Conservation (phyloP, 2,888 invertebrate genomes). For the Brachypalpus laphriformis region DNA sequence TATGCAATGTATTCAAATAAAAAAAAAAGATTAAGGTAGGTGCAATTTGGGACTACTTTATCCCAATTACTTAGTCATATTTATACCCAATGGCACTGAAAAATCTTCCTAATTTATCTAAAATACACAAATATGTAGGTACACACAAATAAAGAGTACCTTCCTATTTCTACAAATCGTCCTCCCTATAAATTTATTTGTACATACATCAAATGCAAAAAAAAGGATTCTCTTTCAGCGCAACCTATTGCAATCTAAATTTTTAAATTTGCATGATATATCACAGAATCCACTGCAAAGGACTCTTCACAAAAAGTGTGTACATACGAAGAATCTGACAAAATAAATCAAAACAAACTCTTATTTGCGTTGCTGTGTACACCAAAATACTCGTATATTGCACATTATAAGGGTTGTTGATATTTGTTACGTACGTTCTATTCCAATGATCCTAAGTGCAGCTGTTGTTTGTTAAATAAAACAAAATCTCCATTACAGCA, state of each 20-base stretch:
- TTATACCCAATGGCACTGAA: not conserved
- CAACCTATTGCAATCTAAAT: not conserved
- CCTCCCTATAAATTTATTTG: too few relatives aligned
- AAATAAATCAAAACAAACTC: conserved; percentile 46
- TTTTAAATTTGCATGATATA: not conserved
- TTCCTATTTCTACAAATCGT: not conserved
- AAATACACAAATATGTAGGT: not conserved
- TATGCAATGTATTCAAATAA: too few relatives aligned
- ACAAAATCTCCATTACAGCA: conserved; percentile 41
- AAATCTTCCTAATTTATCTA: not conserved
- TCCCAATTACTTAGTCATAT: not conserved
- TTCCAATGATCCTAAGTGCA: conserved; percentile 66
- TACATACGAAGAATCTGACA: not conserved
- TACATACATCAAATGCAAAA: not conserved
- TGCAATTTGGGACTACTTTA: too few relatives aligned
- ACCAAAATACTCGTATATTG: conserved; percentile 46
- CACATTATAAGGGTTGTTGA: conserved; percentile 44
- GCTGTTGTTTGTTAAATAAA: conserved; percentile 63
- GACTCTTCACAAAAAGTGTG: not conserved
- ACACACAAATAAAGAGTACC: too few relatives aligned
- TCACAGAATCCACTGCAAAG: not conserved
- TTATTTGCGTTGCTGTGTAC: conserved; percentile 53
- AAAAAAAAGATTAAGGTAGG: too few relatives aligned
- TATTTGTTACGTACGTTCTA: conserved; percentile 65
- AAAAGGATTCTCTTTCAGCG: not conserved